Evolutionary conservation across 2,113 vertebrate genomes (phyloP).

Genomic region (Cairina moschata): DNA sequence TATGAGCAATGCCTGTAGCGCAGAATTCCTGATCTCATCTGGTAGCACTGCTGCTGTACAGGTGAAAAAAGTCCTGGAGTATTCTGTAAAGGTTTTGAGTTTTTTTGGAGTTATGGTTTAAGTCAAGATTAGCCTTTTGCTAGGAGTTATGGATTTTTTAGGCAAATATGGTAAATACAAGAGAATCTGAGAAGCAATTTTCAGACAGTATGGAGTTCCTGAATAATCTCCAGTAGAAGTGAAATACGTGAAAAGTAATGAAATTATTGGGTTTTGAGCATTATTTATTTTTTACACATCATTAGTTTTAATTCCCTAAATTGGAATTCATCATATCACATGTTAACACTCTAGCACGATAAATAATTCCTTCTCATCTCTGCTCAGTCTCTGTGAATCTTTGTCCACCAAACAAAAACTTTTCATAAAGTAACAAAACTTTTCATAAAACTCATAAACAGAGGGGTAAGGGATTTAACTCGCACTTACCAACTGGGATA

Average conservation of each 20-base stretch:
- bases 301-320: neutral
- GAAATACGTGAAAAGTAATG: neutral
- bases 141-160: neutral
- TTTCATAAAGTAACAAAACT: neutral
- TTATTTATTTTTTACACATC: neutral
- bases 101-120: neutral
- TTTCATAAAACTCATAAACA: neutral
- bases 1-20: accelerated
- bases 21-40: neutral
- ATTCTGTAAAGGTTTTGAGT: neutral
- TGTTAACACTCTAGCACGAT: neutral
- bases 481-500: neutral
- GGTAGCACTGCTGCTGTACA: neutral
- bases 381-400: neutral
- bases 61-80: neutral
- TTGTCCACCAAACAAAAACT: neutral
- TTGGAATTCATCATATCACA: neutral
- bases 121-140: neutral
- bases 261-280: neutral
- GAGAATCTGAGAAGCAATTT: neutral
- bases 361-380: neutral
- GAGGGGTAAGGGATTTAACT: neutral
- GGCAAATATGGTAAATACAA: neutral
- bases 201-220: neutral
- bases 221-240: neutral